These are phyloP conservation scores for Xiphorhynchus elegans DNA, from an alignment of 2,113 vertebrate genomes.

Conservation along the genomic window DNA sequence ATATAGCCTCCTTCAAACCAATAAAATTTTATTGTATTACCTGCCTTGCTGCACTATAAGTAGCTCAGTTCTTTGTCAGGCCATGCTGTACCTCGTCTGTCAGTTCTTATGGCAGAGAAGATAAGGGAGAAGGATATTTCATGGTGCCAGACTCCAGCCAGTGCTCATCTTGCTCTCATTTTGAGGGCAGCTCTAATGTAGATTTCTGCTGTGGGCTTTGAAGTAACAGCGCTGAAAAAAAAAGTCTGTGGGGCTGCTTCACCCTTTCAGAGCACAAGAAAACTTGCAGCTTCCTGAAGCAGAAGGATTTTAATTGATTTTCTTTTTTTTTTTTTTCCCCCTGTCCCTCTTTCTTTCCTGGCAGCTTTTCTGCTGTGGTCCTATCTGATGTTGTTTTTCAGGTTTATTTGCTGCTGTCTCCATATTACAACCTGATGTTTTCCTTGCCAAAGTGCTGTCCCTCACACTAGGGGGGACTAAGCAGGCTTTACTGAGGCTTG, in stretches of 20 bases:
- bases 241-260: not conserved
- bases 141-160: not conserved
- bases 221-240: not conserved
- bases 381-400: not conserved
- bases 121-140: not conserved
- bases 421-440: not conserved
- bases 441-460: not conserved
- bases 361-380: not conserved
- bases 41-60: not conserved
- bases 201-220: not conserved
- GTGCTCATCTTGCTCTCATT: not conserved
- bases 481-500: not conserved
- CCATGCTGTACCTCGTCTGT: not conserved
- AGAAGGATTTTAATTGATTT: not conserved
- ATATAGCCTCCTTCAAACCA: not conserved
- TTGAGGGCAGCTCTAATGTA: not conserved
- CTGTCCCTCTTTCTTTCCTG: not conserved
- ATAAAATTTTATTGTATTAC: not conserved
- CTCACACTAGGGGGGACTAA: not conserved
- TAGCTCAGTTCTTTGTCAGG: not conserved
- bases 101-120: not conserved
- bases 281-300: not conserved
- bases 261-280: not conserved
- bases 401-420: not conserved
- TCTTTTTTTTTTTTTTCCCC: not conserved